Conservation (phyloP, 1,140 invertebrate species). For the Ceratoteleas bidentatus region DNA sequence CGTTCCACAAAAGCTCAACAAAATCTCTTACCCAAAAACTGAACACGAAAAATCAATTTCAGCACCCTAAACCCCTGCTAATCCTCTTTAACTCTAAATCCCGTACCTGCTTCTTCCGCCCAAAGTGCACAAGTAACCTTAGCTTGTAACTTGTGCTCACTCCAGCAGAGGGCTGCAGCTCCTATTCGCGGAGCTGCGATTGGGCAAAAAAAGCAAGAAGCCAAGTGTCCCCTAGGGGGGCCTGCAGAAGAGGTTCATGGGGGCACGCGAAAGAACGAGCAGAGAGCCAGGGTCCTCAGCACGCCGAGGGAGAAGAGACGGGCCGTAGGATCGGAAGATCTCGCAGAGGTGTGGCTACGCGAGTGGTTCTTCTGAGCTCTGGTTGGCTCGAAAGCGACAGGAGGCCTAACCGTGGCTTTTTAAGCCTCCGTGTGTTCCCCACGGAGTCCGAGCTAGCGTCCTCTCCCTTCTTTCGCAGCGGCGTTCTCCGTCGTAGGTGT, state of each 20-base stretch:
- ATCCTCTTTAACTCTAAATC: too few relatives aligned
- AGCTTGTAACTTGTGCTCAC: conserved; percentile 8
- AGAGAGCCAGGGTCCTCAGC: conserved; percentile 56
- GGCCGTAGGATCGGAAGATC: conserved; percentile 64
- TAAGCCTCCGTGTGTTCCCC: conserved; percentile 55
- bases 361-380: conserved; percentile 78
- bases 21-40: too few relatives aligned
- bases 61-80: too few relatives aligned
- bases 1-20: too few relatives aligned
- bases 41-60: too few relatives aligned
- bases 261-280: conserved; percentile 38
- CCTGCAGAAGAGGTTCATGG: conserved; percentile 10
- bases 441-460: conserved; percentile 49
- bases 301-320: conserved; percentile 63
- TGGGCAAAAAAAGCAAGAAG: conserved; percentile 46
- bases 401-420: conserved; percentile 77
- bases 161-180: conserved; percentile 79
- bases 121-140: conserved; percentile 3
- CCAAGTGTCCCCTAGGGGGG: conserved; percentile 30
- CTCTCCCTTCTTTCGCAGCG: conserved; percentile 19
- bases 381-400: conserved; percentile 79
- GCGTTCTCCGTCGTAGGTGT: conserved; percentile 74
- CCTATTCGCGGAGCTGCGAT: conserved; percentile 59
- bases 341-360: conserved; percentile 80
- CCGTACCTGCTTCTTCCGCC: background rate